Percentiles rank a stretch among this genome's conserved stretches.
These are phyloP conservation scores for Branchellion lobata DNA, from an alignment of 2,888 invertebrate genomes.

Conservation along the genomic window DNA sequence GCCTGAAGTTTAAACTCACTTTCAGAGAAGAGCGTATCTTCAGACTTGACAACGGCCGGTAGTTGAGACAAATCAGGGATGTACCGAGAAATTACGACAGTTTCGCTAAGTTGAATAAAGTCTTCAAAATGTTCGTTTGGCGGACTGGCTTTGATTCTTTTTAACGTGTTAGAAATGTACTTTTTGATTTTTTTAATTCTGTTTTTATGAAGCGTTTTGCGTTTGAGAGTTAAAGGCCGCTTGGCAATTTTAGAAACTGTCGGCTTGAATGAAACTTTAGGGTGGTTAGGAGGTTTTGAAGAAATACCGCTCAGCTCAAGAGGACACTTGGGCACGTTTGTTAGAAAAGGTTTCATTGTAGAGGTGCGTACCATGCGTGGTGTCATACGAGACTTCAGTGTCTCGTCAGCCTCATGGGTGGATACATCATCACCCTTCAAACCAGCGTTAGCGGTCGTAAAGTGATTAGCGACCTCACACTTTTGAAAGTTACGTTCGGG, in stretches of 20 bases:
- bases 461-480: background rate
- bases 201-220: background rate
- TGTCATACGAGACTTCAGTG: too few relatives aligned
- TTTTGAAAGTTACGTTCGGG: background rate
- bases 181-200: background rate
- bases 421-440: background rate
- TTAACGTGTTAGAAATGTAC: background rate
- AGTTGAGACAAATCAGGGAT: background rate
- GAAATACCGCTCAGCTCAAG: too few relatives aligned
- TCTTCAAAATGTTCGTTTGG: background rate
- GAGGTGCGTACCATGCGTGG: too few relatives aligned
- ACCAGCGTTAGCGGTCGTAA: background rate
- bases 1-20: too few relatives aligned
- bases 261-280: too few relatives aligned
- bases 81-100: background rate
- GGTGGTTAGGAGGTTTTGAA: too few relatives aligned
- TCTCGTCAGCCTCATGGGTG: background rate
- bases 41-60: background rate
- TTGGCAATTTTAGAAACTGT: too few relatives aligned
- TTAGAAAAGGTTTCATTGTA: too few relatives aligned
- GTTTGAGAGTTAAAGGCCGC: too few relatives aligned
- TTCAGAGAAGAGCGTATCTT: background rate
- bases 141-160: background rate
- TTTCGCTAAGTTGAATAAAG: background rate
- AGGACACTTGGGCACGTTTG: too few relatives aligned